Percentiles rank a stretch among this genome's conserved stretches.
Conservation (phyloP, 2,888 invertebrate species). For the Cinara cedri region DNA sequence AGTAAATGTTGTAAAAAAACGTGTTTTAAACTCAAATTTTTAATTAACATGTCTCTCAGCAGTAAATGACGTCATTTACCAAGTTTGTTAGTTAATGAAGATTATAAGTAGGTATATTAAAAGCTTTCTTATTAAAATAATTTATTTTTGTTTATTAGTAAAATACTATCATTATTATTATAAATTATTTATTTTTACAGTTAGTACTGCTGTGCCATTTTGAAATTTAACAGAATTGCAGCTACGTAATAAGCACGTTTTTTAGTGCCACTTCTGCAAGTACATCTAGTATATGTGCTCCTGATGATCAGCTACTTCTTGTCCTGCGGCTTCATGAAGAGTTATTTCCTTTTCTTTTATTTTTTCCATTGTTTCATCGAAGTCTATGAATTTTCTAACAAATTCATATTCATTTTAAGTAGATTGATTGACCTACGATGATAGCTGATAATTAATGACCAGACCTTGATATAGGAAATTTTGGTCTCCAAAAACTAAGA, state of each 20-base stretch:
- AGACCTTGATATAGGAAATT: no score
- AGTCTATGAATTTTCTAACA: background rate
- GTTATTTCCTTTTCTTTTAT: constrained; percentile 2
- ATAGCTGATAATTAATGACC: no score
- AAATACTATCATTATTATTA: background rate
- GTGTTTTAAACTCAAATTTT: no score
- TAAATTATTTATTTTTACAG: constrained; percentile 1
- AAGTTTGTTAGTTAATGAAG: background rate
- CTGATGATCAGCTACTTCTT: background rate
- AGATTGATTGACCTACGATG: no score
- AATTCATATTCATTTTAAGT: no score
- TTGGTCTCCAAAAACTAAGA: no score
- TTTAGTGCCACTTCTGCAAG: constrained; percentile 10
- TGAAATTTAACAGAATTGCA: background rate
- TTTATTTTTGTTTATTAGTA: background rate
- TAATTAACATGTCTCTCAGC: background rate
- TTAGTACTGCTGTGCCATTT: background rate
- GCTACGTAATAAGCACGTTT: background rate
- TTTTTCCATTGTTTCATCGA: background rate
- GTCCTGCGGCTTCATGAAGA: background rate
- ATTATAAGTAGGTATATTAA: background rate
- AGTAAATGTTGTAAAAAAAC: no score
- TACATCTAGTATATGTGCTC: background rate
- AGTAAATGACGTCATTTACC: background rate
- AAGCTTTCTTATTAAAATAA: background rate